Evolutionary conservation across 2,888 invertebrate species (phyloP), one percentile per base, ranked within the genome.

Genomic region (Agrochola litura): DNA sequence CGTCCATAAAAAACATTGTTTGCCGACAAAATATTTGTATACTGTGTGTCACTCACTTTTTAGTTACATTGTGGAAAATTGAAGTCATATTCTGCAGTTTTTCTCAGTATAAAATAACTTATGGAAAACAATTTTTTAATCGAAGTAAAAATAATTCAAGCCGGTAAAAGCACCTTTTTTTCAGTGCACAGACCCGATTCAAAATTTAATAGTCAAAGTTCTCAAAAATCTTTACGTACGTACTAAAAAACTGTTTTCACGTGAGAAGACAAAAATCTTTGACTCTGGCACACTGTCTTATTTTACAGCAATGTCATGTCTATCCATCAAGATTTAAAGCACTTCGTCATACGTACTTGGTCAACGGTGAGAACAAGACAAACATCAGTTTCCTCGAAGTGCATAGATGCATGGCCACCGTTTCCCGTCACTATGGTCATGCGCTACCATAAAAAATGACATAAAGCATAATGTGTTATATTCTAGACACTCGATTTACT

Each of bases 1-100:
- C 69, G 65, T 72, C 77, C 56, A 77, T 76, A 82, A 72, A 76
- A 78, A 85, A 85, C 69, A 78, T 75, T 75, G 72, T 84, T 63
- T 74, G 43, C 46, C 54, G 61, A 64, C 56, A 70, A 78, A 81
- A 76, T 84, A 81, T 85, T 85, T 73, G 76, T 66, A 37, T 14
- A 73, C 46, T 63, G 16, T 67, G 54, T 73, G 72, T 80, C 60
- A 75, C 61, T 60, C 43, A 70, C 58, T 60, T 43, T 71, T 76
- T 41, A 25, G 69, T 64, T 52, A 49, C 70, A 60, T 14, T n/a
- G 46, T 25, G n/a, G 14, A 49, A 41, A 41, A 14, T 64, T 5
- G 0, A 5, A 65, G 46, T 10, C 9, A 52, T 71, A 56, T n/a
- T 43, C 10, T 54, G 16, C 8, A 12, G 1, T 10, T 41, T 22